These are phyloP conservation scores for Barbus barbus DNA, from an alignment of 2,113 vertebrate genomes.

Conservation along the genomic window DNA sequence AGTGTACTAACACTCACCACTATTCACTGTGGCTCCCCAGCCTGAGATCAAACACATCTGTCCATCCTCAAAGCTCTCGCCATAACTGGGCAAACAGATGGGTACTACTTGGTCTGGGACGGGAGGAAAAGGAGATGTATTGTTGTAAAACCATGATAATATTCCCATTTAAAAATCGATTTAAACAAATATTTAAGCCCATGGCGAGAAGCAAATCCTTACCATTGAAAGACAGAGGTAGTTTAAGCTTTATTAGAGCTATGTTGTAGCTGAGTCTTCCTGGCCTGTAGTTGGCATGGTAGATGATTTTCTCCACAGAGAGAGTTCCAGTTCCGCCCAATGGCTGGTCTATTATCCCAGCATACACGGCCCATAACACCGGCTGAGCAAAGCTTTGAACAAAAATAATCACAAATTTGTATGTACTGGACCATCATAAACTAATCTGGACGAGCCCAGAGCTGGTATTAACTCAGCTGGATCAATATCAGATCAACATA, in stretches of 20 bases:
- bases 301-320: slow-evolving; percentile 59
- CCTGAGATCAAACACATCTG: slow-evolving; percentile 63
- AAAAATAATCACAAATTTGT: not conserved
- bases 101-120: slow-evolving; percentile 54
- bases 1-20: slow-evolving; percentile 45
- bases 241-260: slow-evolving; percentile 55
- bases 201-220: not conserved
- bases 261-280: slow-evolving; percentile 53
- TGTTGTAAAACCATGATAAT: not conserved
- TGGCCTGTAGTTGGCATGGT: slow-evolving; percentile 50
- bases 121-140: not conserved
- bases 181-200: not conserved
- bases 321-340: slow-evolving; percentile 46
- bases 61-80: slow-evolving; percentile 54
- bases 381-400: slow-evolving; percentile 51
- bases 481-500: not conserved
- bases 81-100: slow-evolving; percentile 60
- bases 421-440: not conserved
- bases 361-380: slow-evolving; percentile 52
- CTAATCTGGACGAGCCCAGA: not conserved
- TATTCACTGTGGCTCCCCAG: slow-evolving; percentile 58
- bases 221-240: slow-evolving; percentile 57
- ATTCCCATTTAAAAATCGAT: not conserved
- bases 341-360: slow-evolving; percentile 57
- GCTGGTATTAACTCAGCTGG: not conserved